Evolutionary conservation across 2,888 invertebrate species (phyloP).

Genomic region (Cataglyphis rosenhaueri): DNA sequence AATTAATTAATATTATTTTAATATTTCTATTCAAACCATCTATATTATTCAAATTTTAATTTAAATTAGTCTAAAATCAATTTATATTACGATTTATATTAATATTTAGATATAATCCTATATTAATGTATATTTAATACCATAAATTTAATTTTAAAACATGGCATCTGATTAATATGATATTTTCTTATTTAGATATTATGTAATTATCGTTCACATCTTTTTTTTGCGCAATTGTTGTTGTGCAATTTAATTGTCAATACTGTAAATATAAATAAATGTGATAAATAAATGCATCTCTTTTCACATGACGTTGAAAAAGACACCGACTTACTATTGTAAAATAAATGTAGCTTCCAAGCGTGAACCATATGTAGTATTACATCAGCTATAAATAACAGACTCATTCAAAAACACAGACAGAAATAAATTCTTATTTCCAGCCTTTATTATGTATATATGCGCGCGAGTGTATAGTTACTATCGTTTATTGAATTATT

Average conservation of each 20-base stretch:
- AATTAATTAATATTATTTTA: neutral
- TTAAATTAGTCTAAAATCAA: neutral
- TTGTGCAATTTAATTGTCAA: neutral
- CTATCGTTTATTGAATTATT: conserved; percentile 17
- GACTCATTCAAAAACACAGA: conserved; percentile 6
- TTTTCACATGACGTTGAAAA: neutral
- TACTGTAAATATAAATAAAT: neutral
- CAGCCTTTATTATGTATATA: conserved; percentile 5
- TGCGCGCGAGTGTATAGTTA: neutral
- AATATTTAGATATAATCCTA: too few relatives aligned
- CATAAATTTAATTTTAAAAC: neutral
- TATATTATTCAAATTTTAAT: neutral
- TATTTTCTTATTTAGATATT: neutral
- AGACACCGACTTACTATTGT: neutral
- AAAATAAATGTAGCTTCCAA: neutral
- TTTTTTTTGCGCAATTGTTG: neutral
- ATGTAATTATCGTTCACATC: neutral
- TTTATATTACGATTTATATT: too few relatives aligned
- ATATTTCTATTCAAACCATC: neutral
- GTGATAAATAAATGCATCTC: neutral
- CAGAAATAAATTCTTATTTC: conserved; percentile 21
- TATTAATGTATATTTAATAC: too few relatives aligned
- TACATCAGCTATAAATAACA: conserved; percentile 5
- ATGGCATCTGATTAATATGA: neutral
- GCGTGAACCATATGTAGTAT: neutral